A percentile compares a stretch with the other conserved stretches of the same genome.
These are phyloP conservation scores for Acholoe squamosa DNA, from an alignment of 2,888 invertebrate species.

Conservation along the genomic window DNA sequence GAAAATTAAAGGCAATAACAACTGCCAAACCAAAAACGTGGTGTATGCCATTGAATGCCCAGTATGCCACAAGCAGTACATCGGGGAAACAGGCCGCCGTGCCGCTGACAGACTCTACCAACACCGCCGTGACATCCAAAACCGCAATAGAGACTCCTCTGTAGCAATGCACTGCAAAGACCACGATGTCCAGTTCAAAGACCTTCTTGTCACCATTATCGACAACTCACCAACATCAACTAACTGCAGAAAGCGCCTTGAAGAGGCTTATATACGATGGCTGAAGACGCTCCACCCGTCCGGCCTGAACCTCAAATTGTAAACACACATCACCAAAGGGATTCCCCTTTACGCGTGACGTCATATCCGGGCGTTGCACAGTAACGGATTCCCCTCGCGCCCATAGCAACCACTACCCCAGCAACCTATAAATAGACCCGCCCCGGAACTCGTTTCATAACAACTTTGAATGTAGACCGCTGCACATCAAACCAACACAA, in stretches of 20 bases:
- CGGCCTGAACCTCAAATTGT: not conserved
- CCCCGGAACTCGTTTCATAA: not conserved
- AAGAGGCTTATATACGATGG: not conserved
- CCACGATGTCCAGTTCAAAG: not conserved
- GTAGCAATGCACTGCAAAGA: not conserved
- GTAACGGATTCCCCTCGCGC: not conserved
- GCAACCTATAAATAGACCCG: not conserved
- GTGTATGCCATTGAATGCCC: not conserved
- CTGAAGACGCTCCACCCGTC: not conserved
- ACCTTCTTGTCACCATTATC: not conserved
- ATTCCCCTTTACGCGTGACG: not conserved
- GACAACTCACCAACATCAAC: not conserved
- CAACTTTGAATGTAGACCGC: not conserved
- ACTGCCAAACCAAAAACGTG: not conserved
- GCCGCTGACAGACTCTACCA: not conserved
- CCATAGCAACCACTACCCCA: not conserved
- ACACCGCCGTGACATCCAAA: not conserved
- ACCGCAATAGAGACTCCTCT: not conserved
- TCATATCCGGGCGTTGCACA: not conserved
- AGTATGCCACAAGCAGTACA: not conserved
- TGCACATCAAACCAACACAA: not conserved
- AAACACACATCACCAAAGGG: not conserved
- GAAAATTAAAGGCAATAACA: not conserved
- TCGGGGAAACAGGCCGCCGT: conserved; percentile 1
- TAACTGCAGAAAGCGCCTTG: not conserved